These are phyloP conservation scores for Mastacembelus armatus DNA, from an alignment of 2,797 vertebrate species.

Conservation along the genomic window DNA sequence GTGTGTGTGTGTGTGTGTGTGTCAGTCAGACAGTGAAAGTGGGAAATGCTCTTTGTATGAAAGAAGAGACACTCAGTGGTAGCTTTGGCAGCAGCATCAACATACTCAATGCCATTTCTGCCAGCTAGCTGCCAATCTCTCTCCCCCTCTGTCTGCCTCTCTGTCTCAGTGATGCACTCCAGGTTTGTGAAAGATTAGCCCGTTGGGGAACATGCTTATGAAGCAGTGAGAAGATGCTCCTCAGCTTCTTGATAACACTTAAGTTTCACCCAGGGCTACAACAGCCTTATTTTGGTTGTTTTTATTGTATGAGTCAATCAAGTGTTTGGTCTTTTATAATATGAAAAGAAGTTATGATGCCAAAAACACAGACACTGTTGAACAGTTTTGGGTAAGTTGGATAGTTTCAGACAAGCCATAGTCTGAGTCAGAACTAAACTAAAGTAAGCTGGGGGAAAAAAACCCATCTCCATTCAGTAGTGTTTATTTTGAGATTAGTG, in stretches of 20 bases:
- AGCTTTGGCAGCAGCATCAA: constrained; percentile 51
- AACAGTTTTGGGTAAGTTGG: too few relatives aligned
- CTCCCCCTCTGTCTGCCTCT: constrained; percentile 17
- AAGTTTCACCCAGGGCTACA: background rate
- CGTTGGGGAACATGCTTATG: constrained; percentile 2
- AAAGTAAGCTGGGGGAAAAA: constrained; percentile 10
- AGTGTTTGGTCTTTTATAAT: background rate
- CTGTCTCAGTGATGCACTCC: constrained; percentile 4
- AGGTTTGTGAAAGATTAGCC: constrained; percentile 16
- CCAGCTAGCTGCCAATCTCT: constrained; percentile 54
- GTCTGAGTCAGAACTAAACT: background rate
- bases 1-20: constrained; percentile 14
- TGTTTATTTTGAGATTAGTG: constrained; percentile 15
- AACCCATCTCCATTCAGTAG: background rate
- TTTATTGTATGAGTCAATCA: background rate
- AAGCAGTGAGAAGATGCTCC: background rate
- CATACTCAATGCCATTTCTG: constrained; percentile 44
- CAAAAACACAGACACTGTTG: too few relatives aligned
- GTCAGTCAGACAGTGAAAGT: constrained; percentile 25
- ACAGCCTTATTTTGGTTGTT: too few relatives aligned
- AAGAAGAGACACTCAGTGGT: constrained; percentile 45
- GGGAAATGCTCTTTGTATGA: constrained; percentile 41
- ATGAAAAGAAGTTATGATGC: too few relatives aligned
- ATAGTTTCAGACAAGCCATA: background rate
- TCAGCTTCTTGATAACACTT: background rate